Evolutionary conservation across 1,140 invertebrate genomes (phyloP), one percentile per base, ranked within the genome.

Genomic region (Bicyclus anynana): DNA sequence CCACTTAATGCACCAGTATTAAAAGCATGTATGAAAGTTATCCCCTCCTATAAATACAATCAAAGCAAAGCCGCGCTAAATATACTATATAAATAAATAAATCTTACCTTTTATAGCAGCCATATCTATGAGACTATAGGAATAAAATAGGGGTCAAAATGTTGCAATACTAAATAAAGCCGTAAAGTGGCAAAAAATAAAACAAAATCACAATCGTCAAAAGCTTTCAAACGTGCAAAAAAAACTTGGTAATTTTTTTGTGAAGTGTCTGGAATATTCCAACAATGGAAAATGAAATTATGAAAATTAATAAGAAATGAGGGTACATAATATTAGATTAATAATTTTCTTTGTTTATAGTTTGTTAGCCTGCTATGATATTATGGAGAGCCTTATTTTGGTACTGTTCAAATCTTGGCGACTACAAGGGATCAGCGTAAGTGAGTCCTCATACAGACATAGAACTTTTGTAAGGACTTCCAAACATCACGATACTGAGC

Each of bases 201-300:
- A 87, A 85, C 80, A 81, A 74, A 80, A 84, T 85, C 84, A 87
- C 84, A 87, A 87, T 87, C 84, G 80, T 87, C 65, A 85, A 87
- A 87, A 85, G 84, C 84, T 87, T 87, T 87, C 83, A 87, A 84
- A 87, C 84, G 81, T 86, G 83, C 73, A 73, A 60, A 62, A 29
- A 51, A 52, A 57, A 56, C 14, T 21, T 21, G 14, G 26, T 47
- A 35, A 35, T 35, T n/a, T 18, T 47, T 20, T 9, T 23, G 42
- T 44, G 42, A 44, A 20, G 20, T 9, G 37, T 40, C 10, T 3
- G 9, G 29, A 27, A n/a, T n/a, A n/a, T n/a, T n/a, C n/a, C n/a
- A n/a, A 23, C 2, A 23, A 4, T 23, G 7, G 23, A 7, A 23
- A 7, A 23, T 23, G 23, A 23, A 23, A 23, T 23, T 23, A 23